phyloP scores from a whole-genome alignment of 2,113 vertebrate genomes.

The Colaptes auratus region DNA sequence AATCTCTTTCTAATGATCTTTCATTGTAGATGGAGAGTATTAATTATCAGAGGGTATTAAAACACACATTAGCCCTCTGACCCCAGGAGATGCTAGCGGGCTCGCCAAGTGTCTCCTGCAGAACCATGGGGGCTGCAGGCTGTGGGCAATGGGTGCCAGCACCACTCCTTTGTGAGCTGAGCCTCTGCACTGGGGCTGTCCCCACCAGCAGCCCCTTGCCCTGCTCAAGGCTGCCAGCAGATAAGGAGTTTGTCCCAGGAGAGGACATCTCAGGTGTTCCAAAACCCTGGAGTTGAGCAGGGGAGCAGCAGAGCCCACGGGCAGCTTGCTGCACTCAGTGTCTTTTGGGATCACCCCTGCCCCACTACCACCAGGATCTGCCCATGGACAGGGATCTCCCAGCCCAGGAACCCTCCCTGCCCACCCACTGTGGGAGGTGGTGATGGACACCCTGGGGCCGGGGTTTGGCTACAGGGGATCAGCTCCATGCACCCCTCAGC shows the following conservation, averaged over 20 bases:
- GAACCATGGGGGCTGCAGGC: fast-evolving
- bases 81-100: neutral
- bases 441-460: fast-evolving
- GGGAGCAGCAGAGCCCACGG: neutral
- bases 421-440: no score
- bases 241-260: neutral
- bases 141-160: neutral
- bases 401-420: neutral
- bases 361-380: neutral
- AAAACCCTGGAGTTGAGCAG: neutral
- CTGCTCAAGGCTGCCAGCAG: fast-evolving
- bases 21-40: conserved; percentile 51
- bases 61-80: conserved; percentile 19
- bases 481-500: fast-evolving
- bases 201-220: neutral
- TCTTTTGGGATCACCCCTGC: neutral
- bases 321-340: neutral
- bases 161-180: neutral
- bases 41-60: conserved; percentile 54
- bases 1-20: conserved; percentile 55
- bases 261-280: neutral
- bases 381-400: fast-evolving
- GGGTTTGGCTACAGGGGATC: neutral
- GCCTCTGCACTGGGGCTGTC: no score
- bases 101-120: neutral